Conservation (phyloP, 2,113 vertebrate genomes). For the Anseranas semipalmata region DNA sequence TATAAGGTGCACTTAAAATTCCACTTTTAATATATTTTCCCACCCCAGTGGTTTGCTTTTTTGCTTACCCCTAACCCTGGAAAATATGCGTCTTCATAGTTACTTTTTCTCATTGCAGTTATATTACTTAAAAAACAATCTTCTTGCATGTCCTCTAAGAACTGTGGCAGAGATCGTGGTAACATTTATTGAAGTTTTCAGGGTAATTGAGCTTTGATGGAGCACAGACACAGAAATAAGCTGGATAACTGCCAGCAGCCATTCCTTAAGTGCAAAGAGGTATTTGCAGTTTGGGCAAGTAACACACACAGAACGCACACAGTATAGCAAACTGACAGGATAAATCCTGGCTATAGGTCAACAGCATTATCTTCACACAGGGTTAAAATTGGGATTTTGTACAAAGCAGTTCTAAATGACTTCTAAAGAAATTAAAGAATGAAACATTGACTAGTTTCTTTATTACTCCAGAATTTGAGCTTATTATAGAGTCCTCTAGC, state of each 20-base stretch:
- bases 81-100: background rate
- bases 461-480: background rate
- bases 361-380: background rate
- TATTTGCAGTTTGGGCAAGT: constrained; percentile 19
- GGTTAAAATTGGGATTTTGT: background rate
- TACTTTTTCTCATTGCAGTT: background rate
- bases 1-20: background rate
- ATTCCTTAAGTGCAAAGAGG: constrained; percentile 26
- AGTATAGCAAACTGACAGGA: background rate
- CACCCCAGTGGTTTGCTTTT: background rate
- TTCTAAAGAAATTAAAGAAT: constrained; percentile 23
- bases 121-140: background rate
- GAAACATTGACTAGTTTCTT: background rate
- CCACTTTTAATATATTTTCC: background rate
- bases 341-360: background rate
- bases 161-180: constrained; percentile 2
- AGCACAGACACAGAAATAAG: constrained; percentile 47
- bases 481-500: background rate
- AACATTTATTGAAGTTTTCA: constrained; percentile 40
- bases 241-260: constrained; percentile 15
- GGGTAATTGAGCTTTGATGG: constrained; percentile 56
- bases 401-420: background rate
- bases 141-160: constrained; percentile 23
- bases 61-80: background rate
- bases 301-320: background rate